Evolutionary conservation across 2,113 vertebrate genomes (phyloP).

Genomic region (Hystrix brachyura): DNA sequence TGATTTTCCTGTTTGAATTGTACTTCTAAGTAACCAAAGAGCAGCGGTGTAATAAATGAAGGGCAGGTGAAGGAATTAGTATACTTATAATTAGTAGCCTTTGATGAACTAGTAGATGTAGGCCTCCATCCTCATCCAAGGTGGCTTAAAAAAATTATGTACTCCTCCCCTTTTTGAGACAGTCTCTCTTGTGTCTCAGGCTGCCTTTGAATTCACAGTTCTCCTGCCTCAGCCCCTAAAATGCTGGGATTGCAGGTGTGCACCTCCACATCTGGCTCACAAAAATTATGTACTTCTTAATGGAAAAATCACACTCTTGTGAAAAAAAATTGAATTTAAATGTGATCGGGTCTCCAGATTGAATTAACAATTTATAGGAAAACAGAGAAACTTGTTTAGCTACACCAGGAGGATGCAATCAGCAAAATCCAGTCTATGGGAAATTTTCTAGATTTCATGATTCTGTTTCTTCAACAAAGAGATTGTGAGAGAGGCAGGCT

Average conservation of each 20-base stretch:
- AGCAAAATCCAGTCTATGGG: not conserved
- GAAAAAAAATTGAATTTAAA: not conserved
- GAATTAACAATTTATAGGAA: not conserved
- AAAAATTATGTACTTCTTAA: not conserved
- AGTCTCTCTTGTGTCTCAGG: not conserved
- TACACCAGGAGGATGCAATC: not conserved
- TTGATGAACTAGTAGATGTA: not conserved
- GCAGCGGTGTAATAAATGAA: not conserved
- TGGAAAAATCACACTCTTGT: not conserved
- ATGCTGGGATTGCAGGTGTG: not conserved
- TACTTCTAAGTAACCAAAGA: not conserved
- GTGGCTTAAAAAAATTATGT: not conserved
- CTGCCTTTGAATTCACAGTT: not conserved
- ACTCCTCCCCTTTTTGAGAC: not conserved
- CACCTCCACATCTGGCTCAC: not conserved
- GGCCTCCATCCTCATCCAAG: not conserved
- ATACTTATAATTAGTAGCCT: not conserved
- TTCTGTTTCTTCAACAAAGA: not conserved
- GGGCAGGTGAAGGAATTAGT: not conserved
- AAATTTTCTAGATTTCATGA: not conserved
- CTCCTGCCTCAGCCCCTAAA: not conserved
- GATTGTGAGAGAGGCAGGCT: not conserved
- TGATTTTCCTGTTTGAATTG: not conserved
- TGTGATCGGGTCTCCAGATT: not conserved
- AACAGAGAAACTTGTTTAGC: not conserved